A percentile compares a stretch with the other conserved stretches of the same genome.
Conservation (phyloP, 2,888 invertebrate genomes). For the Argynnis bischoffii region DNA sequence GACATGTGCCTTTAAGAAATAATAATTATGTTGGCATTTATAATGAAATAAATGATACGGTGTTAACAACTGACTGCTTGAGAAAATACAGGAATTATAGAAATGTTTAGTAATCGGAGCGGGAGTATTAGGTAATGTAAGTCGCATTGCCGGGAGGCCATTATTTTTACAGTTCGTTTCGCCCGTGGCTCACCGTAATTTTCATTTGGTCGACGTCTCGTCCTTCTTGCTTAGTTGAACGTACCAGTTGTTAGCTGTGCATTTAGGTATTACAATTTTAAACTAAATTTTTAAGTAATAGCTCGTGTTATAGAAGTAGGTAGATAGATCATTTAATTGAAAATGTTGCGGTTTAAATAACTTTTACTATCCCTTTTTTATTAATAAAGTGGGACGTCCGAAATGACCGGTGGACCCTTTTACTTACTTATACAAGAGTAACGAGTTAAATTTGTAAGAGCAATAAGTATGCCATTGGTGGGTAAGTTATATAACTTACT, state of each 20-base stretch:
- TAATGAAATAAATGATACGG: not conserved
- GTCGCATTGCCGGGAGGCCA: constrained; percentile 59
- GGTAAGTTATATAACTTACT: no score
- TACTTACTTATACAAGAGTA: no score
- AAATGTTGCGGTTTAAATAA: not conserved
- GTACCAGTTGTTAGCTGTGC: constrained; percentile 19
- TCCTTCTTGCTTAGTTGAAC: constrained; percentile 28
- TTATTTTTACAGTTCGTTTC: constrained; percentile 77
- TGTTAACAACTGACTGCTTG: constrained; percentile 2
- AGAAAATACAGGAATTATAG: constrained; percentile 18
- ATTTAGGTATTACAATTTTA: constrained; percentile 13
- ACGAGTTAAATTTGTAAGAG: no score
- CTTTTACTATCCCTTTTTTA: no score
- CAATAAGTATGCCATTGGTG: no score
- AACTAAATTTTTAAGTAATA: not conserved
- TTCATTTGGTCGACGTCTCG: constrained; percentile 42
- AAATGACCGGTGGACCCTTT: no score
- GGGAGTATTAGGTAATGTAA: constrained; percentile 68
- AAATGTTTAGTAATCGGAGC: constrained; percentile 38
- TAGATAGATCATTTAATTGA: not conserved
- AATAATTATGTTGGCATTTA: not conserved
- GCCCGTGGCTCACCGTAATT: constrained; percentile 49
- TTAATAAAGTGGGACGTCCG: no score
- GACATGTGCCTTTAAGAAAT: no score
- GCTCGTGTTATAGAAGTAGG: not conserved